phyloP scores from a whole-genome alignment of 92 coral and sea anemone genomes.

The Epizoanthus fatuus region DNA sequence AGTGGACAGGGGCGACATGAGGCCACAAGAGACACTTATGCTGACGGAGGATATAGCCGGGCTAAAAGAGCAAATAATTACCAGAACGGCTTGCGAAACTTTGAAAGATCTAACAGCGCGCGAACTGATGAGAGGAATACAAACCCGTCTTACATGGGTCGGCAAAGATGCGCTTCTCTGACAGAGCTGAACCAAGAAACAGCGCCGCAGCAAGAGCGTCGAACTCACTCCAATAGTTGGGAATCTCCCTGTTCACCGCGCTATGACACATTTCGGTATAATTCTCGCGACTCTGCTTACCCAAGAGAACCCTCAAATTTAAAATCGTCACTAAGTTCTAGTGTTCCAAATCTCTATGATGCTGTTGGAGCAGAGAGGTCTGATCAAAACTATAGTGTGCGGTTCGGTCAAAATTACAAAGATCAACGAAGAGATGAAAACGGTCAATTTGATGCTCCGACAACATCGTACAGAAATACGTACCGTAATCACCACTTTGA shows the following conservation, averaged over 20 bases:
- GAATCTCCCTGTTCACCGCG: background rate
- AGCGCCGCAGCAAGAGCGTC: background rate
- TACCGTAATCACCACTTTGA: background rate
- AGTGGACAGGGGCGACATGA: background rate
- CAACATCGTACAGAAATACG: background rate
- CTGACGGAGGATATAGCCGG: background rate
- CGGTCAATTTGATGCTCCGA: background rate
- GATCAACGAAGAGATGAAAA: background rate
- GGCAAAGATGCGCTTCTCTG: conserved; percentile 24
- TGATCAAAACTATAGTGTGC: background rate
- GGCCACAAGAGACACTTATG: background rate
- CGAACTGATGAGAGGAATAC: background rate
- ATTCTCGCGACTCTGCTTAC: background rate
- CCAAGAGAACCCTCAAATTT: background rate
- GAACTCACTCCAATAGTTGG: background rate
- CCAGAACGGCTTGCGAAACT: background rate
- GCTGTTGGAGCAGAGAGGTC: background rate
- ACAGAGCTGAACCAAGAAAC: background rate
- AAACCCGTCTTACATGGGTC: background rate
- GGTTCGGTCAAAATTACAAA: background rate
- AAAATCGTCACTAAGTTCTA: conserved; percentile 15
- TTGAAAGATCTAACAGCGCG: background rate
- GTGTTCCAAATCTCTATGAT: conserved; percentile 19
- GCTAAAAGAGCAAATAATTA: background rate
- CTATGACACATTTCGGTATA: background rate